A percentile compares a stretch with the other conserved stretches of the same genome.
Evolutionary conservation across 2,113 vertebrate genomes (phyloP).

Genomic region (Cynocephalus volans): DNA sequence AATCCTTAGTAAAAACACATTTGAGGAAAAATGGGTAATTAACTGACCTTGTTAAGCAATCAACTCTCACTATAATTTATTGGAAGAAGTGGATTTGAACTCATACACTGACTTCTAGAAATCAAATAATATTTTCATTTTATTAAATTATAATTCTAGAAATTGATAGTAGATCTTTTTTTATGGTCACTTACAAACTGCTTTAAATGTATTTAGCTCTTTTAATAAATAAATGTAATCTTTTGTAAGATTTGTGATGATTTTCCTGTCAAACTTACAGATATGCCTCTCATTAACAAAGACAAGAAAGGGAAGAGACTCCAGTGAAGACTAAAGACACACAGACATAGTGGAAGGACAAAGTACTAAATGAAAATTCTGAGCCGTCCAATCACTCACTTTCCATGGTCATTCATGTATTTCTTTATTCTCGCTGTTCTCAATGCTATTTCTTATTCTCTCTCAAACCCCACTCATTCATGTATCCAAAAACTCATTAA

Average conservation of each 20-base stretch:
- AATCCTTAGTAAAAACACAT: slow-evolving; percentile 15
- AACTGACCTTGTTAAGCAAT: not conserved
- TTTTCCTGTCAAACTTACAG: slow-evolving; percentile 22
- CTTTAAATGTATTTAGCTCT: not conserved
- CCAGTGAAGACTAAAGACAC: slow-evolving; percentile 17
- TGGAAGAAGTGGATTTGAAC: not conserved
- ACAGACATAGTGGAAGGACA: not conserved
- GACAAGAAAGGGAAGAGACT: not conserved
- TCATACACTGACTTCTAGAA: not conserved
- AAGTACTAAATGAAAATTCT: slow-evolving; percentile 26
- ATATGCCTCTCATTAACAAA: not conserved
- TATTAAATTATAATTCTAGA: slow-evolving; percentile 39
- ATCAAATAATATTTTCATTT: slow-evolving; percentile 28
- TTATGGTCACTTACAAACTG: not conserved
- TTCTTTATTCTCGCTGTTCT: not conserved
- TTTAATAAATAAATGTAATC: not conserved
- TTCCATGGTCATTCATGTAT: not conserved
- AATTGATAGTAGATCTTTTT: slow-evolving; percentile 16
- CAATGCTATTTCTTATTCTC: not conserved
- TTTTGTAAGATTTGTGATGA: not conserved
- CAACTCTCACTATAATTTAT: not conserved
- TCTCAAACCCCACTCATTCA: not conserved
- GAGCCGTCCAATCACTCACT: not conserved
- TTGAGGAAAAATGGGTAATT: not conserved
- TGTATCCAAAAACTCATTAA: not conserved